Conservation (phyloP, 2,888 invertebrate genomes). For the Sminthurides aquaticus region DNA sequence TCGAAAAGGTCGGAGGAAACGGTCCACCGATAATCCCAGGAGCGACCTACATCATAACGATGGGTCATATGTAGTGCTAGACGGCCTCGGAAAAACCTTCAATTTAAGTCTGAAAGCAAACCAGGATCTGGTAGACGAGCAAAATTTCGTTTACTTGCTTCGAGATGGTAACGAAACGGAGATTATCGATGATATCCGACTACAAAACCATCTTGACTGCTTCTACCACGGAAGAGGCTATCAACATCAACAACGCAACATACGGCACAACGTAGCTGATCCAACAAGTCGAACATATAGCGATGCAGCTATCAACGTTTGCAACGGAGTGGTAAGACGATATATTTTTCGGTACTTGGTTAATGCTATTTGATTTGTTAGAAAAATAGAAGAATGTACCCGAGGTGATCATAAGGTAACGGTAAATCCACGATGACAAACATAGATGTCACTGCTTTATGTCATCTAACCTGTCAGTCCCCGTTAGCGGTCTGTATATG, state of each 20-base stretch:
- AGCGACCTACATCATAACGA: conserved; percentile 7
- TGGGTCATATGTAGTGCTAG: conserved; percentile 21
- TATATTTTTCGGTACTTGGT: too few species aligned
- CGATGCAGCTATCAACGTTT: conserved; percentile 36
- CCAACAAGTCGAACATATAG: too few species aligned
- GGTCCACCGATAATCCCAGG: conserved; percentile 1
- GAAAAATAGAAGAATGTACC: too few species aligned
- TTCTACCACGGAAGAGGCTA: conserved; percentile 39
- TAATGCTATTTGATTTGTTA: too few species aligned
- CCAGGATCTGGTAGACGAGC: conserved; percentile 29
- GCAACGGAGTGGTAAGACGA: conserved; percentile 39
- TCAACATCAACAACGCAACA: too few species aligned
- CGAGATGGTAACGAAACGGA: conserved; percentile 36
- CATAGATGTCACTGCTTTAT: too few species aligned
- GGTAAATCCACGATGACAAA: too few species aligned
- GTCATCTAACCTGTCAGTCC: too few species aligned
- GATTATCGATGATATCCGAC: conserved; percentile 26
- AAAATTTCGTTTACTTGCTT: conserved; percentile 39
- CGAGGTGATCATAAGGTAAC: too few species aligned
- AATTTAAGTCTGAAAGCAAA: conserved; percentile 32
- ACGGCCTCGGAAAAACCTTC: conserved; percentile 36
- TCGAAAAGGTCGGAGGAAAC: conserved; percentile 22
- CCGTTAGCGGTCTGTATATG: too few species aligned
- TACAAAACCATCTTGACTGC: conserved; percentile 30
- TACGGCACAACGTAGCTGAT: conserved; percentile 1